phyloP scores from a whole-genome alignment of 2,888 invertebrate species.

The Pyrgus malvae region DNA sequence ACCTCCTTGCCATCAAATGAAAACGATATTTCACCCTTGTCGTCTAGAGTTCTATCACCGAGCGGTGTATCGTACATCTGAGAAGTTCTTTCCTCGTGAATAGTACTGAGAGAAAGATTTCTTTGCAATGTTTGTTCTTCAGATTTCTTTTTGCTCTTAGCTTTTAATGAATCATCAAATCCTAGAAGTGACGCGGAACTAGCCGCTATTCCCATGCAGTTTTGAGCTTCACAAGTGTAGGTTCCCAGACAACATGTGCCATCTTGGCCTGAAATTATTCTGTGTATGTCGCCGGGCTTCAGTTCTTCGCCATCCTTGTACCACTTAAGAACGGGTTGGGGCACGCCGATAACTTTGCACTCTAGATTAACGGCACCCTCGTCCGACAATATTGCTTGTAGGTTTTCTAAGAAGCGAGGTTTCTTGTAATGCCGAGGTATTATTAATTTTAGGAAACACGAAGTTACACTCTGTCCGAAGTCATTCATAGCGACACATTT shows the following conservation, averaged over 20 bases:
- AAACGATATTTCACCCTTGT: slow-evolving; percentile 93
- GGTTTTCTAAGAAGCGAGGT: slow-evolving; percentile 92
- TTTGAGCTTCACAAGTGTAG: slow-evolving; percentile 94
- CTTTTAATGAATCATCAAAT: slow-evolving; percentile 88
- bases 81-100: slow-evolving; percentile 94
- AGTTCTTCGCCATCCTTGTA: slow-evolving; percentile 95
- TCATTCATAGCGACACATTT: slow-evolving; percentile 95
- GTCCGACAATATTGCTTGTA: slow-evolving; percentile 92
- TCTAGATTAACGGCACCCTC: slow-evolving; percentile 95
- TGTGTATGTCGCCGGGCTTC: slow-evolving; percentile 95
- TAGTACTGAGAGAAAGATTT: slow-evolving; percentile 93
- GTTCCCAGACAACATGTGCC: slow-evolving; percentile 95
- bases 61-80: slow-evolving; percentile 92
- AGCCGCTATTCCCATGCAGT: slow-evolving; percentile 94
- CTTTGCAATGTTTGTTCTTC: slow-evolving; percentile 83
- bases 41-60: slow-evolving; percentile 89
- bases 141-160: slow-evolving; percentile 76
- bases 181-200: slow-evolving; percentile 94
- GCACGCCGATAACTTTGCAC: slow-evolving; percentile 95
- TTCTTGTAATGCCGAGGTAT: slow-evolving; percentile 95
- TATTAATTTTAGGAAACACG: slow-evolving; percentile 91
- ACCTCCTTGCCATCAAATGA: slow-evolving; percentile 96
- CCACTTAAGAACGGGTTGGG: slow-evolving; percentile 95
- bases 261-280: slow-evolving; percentile 94
- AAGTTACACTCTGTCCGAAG: slow-evolving; percentile 93